These are phyloP conservation scores for Athripsodes cinereus DNA, from an alignment of 2,888 invertebrate genomes.

Conservation along the genomic window DNA sequence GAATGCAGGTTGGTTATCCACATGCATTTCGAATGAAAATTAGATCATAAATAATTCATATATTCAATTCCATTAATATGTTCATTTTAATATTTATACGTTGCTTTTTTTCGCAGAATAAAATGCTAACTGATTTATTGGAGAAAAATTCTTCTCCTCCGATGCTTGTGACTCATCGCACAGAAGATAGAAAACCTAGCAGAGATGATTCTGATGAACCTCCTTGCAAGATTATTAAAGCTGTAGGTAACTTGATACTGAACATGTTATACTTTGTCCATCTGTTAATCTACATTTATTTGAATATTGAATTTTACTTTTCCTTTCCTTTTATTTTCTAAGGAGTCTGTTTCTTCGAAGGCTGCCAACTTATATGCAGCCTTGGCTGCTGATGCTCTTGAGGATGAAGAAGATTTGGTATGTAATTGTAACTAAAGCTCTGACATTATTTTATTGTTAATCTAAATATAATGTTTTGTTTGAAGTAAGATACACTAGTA, in stretches of 20 bases:
- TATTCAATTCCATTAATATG: too few species aligned
- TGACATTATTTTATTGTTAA: too few species aligned
- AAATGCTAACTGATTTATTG: conserved; percentile 77
- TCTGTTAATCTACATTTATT: too few species aligned
- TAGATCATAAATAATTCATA: too few species aligned
- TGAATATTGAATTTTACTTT: background rate
- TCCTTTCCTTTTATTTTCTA: conserved; percentile 29
- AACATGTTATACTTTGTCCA: too few species aligned
- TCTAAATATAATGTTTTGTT: too few species aligned
- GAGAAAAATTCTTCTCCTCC: conserved; percentile 66
- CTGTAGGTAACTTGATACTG: conserved; percentile 4
- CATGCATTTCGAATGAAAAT: too few species aligned
- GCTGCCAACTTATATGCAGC: conserved; percentile 83
- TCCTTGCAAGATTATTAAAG: conserved; percentile 16
- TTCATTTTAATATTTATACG: background rate
- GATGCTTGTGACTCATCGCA: background rate
- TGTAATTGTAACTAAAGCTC: conserved; percentile 20
- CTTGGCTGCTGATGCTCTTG: conserved; percentile 75
- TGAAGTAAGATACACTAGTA: too few species aligned
- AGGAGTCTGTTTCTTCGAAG: conserved; percentile 68
- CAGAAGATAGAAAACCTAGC: conserved; percentile 9
- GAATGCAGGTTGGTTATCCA: too few species aligned
- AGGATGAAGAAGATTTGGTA: conserved; percentile 67
- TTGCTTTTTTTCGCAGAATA: conserved; percentile 44
- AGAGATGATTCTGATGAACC: conserved; percentile 24